Conservation (phyloP, 2,113 vertebrate species). For the Ammodytes dubius region DNA sequence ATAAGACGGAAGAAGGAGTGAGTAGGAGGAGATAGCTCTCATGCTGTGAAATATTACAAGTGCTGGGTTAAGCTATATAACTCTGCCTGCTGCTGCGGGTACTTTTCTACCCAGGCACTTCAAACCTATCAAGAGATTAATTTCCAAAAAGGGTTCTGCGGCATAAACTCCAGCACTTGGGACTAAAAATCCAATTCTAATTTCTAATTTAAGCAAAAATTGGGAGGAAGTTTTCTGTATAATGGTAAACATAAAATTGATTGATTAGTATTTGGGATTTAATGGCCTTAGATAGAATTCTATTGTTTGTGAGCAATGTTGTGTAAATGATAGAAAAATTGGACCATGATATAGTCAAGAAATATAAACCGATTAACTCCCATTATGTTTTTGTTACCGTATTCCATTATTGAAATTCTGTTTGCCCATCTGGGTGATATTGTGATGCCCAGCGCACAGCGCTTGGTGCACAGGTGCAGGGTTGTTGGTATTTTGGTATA, state of each 20-base stretch:
- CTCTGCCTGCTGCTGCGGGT: neutral
- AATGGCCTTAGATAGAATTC: neutral
- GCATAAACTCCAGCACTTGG: slow-evolving; percentile 24
- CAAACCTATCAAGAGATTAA: slow-evolving; percentile 15
- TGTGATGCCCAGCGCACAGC: too few relatives aligned
- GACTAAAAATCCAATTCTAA: neutral
- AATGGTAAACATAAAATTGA: slow-evolving; percentile 18
- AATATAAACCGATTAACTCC: neutral
- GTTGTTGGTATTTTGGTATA: too few relatives aligned
- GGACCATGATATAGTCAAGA: neutral
- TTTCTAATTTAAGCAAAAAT: slow-evolving; percentile 30
- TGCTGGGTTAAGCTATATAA: neutral
- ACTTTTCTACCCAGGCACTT: slow-evolving; percentile 1
- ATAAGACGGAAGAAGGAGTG: slow-evolving; percentile 4
- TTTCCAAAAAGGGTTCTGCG: slow-evolving; percentile 30
- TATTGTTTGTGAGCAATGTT: slow-evolving; percentile 1
- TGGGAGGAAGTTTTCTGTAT: neutral
- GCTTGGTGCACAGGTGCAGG: too few relatives aligned
- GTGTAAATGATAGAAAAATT: slow-evolving; percentile 7
- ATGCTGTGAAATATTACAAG: slow-evolving; percentile 34
- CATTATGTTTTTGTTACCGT: too few relatives aligned
- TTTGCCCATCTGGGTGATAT: too few relatives aligned
- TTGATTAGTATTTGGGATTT: slow-evolving; percentile 19
- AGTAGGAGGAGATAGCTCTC: neutral
- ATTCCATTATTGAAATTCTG: too few relatives aligned